phyloP scores from a whole-genome alignment of 2,113 vertebrate species.

The Rhagologus leucostigma region DNA sequence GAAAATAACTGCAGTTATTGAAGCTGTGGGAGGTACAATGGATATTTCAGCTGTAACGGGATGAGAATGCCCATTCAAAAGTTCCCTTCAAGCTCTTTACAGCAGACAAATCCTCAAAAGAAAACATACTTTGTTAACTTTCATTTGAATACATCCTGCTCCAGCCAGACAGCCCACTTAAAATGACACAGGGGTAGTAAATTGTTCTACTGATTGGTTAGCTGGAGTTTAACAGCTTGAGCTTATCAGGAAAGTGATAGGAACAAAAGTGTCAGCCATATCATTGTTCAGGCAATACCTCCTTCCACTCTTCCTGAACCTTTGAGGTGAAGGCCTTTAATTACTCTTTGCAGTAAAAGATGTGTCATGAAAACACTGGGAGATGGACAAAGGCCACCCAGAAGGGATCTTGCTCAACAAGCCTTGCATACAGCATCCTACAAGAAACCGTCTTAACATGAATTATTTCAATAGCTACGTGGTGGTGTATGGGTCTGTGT shows the following conservation, averaged over 20 bases:
- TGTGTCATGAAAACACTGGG: neutral
- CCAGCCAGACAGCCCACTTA: neutral
- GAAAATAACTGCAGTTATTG: slow-evolving; percentile 30
- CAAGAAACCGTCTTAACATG: neutral
- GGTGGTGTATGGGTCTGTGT: neutral
- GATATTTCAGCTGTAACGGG: neutral
- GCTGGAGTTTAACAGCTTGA: neutral
- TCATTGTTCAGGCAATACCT: neutral
- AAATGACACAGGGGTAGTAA: slow-evolving; percentile 32
- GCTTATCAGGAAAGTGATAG: neutral
- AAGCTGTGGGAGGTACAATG: neutral
- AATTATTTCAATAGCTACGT: neutral
- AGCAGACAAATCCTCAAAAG: slow-evolving; percentile 10
- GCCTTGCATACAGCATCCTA: neutral
- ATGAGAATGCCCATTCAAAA: neutral
- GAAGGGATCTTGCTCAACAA: slow-evolving; percentile 27
- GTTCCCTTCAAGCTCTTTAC: neutral
- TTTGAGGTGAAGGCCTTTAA: slow-evolving; percentile 40
- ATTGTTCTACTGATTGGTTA: slow-evolving; percentile 13
- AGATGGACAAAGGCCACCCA: slow-evolving; percentile 51
- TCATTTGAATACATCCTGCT: slow-evolving; percentile 28
- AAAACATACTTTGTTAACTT: slow-evolving; percentile 42
- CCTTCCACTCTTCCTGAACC: neutral
- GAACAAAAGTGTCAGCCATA: neutral
- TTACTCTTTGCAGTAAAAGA: slow-evolving; percentile 3